Conservation (phyloP, 1,140 invertebrate genomes). For the Drosophila chauvacae region DNA sequence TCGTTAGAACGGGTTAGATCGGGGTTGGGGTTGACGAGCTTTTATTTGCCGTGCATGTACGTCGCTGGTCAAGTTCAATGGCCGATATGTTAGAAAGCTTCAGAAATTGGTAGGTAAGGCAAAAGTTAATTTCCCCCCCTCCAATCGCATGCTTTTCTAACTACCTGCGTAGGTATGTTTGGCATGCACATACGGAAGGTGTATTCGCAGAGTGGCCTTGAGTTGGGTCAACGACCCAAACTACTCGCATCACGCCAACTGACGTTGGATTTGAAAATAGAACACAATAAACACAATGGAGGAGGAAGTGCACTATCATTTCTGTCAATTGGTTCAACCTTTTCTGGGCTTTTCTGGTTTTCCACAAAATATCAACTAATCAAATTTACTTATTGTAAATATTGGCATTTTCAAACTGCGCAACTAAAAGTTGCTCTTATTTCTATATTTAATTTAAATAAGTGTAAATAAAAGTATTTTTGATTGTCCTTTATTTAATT, state of each 20-base stretch:
- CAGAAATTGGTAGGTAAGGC: constrained; percentile 23
- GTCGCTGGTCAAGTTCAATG: constrained; percentile 46
- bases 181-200: constrained; percentile 19
- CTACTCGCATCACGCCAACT: constrained; percentile 19
- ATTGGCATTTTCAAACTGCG: constrained; percentile 6
- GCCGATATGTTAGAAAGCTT: constrained; percentile 39
- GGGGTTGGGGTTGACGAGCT: constrained; percentile 22
- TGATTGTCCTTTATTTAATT: background rate
- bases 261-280: constrained; percentile 21
- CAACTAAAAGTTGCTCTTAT: background rate
- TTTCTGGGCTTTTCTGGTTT: background rate
- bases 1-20: constrained; percentile 36
- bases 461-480: background rate
- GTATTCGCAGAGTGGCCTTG: constrained; percentile 31
- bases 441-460: background rate
- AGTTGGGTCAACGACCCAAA: constrained; percentile 32
- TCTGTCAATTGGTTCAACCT: background rate
- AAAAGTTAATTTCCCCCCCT: constrained; percentile 1
- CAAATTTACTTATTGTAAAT: background rate
- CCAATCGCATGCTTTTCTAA: constrained; percentile 40
- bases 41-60: constrained; percentile 21
- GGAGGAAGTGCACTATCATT: constrained; percentile 35
- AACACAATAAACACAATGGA: constrained; percentile 15
- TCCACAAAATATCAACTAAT: constrained; percentile 2
- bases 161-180: constrained; percentile 18